Percentiles rank a stretch among this genome's conserved stretches.
Conservation (phyloP, 2,888 invertebrate genomes). For the Odontocolon sp. region DNA sequence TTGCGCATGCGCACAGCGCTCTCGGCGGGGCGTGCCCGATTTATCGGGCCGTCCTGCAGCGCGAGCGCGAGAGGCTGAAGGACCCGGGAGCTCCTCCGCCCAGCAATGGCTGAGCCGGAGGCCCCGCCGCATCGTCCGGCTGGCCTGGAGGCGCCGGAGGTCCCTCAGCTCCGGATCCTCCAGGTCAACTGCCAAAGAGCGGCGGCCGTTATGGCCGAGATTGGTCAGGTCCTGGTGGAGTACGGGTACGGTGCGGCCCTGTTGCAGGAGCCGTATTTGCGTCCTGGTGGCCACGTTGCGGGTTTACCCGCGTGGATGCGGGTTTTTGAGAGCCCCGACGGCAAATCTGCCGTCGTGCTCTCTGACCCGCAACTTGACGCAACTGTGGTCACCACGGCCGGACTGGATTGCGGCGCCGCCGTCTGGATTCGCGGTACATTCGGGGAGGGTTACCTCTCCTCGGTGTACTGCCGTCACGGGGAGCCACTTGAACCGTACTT, state of each 20-base stretch:
- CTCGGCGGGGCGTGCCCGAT: too few relatives aligned
- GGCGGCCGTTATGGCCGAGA: conserved; percentile 8
- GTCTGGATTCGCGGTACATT: conserved; percentile 5
- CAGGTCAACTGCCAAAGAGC: conserved; percentile 25
- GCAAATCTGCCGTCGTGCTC: background rate
- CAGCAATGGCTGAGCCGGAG: too few relatives aligned
- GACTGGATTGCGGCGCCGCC: background rate
- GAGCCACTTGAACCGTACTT: conserved; percentile 4
- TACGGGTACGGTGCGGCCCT: conserved; percentile 23
- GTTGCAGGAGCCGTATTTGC: conserved; percentile 27
- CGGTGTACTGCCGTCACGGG: background rate
- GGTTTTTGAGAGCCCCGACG: conserved; percentile 20
- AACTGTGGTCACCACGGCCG: background rate
- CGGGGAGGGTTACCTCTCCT: background rate
- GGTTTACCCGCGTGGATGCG: conserved; percentile 25
- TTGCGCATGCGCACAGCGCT: too few relatives aligned
- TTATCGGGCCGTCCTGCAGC: too few relatives aligned
- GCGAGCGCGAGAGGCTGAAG: too few relatives aligned
- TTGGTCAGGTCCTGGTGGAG: conserved; percentile 6
- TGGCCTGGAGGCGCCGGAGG: background rate
- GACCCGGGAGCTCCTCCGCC: too few relatives aligned
- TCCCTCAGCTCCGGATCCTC: background rate
- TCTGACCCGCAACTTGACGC: background rate
- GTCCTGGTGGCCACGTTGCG: conserved; percentile 1
- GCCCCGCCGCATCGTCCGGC: too few relatives aligned